Evolutionary conservation across 1,140 invertebrate species (phyloP), one percentile per base, ranked within the genome.

Genomic region (Phenacoccus solenopsis): DNA sequence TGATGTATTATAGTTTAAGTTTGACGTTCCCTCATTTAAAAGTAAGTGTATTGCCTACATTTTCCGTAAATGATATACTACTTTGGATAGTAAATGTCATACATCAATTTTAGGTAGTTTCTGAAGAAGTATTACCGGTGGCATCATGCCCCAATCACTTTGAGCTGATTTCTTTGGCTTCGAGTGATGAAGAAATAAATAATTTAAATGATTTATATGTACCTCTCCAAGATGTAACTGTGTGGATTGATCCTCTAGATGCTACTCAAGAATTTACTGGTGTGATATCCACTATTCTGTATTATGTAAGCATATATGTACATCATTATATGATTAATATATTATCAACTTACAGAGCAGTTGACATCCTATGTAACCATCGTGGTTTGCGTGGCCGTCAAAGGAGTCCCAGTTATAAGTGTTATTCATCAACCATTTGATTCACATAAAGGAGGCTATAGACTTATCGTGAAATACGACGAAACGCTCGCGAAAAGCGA

Each of bases 191-290:
- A 30, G 73, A 73, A 10, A 72, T 79, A 72, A 76, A 77, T 72
- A 72, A 76, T 32, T 73, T 81, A 24, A 73, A 75, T 2, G 82
- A 87, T 76, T 79, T 82, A 73, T 78, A 78, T 67, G 84, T 88
- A 0, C 79, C 84, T 72, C 76, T 81, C 0, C 82, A 86, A 71
- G 88, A 91, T 79, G 78, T 92, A 0, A 88, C 88, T 0, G 80
- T 93, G 24, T 92, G 90, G 90, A 93, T 98, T 74, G 97, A 99
- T 85, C 97, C 97, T 21, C 81, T 99, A 13, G 97, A 99, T 85
- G 97, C 97, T 5, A 99, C 97, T 1, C 88, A 98, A 82, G 97
- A 99, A 82, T 99, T 91, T 78, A 98, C 94, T 81, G 94, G 94
- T 96, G 81, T 72, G 20, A 16, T 49, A n/a, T 49, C 3, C 38